Percentiles rank a stretch among this genome's conserved stretches.
Conservation (phyloP, 2,888 invertebrate genomes). For the Odontocolon sp. region DNA sequence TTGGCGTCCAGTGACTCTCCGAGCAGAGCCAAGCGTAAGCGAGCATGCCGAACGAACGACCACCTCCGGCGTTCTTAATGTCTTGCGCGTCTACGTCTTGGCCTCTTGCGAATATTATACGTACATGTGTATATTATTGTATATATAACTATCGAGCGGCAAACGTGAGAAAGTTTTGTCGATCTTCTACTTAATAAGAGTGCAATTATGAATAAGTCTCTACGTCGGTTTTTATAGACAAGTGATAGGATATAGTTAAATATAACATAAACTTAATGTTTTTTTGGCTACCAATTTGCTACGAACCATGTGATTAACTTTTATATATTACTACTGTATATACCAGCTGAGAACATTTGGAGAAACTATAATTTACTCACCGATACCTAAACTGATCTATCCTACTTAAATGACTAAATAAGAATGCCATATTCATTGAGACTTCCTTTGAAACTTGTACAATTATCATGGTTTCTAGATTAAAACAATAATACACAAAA, state of each 20-base stretch:
- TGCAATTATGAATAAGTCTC: constrained; percentile 9
- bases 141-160: not conserved
- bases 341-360: no score
- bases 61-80: constrained; percentile 77
- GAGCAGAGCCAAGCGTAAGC: constrained; percentile 26
- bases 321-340: no score
- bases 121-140: not conserved
- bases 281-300: no score
- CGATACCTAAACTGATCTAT: no score
- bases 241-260: constrained; percentile 24
- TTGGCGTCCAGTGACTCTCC: constrained; percentile 70
- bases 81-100: constrained; percentile 55
- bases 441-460: no score
- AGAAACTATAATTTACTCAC: no score
- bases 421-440: no score
- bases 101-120: constrained; percentile 17
- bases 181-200: constrained; percentile 17
- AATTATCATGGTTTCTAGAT: no score
- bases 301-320: no score
- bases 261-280: no score
- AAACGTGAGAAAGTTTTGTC: not conserved
- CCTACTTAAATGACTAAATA: no score
- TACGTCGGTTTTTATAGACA: not conserved
- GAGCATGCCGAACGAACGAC: constrained; percentile 68
- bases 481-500: no score